Evolutionary conservation across 2,888 invertebrate genomes (phyloP), one percentile per base, ranked within the genome.

Genomic region (Aporophyla lueneburgensis): DNA sequence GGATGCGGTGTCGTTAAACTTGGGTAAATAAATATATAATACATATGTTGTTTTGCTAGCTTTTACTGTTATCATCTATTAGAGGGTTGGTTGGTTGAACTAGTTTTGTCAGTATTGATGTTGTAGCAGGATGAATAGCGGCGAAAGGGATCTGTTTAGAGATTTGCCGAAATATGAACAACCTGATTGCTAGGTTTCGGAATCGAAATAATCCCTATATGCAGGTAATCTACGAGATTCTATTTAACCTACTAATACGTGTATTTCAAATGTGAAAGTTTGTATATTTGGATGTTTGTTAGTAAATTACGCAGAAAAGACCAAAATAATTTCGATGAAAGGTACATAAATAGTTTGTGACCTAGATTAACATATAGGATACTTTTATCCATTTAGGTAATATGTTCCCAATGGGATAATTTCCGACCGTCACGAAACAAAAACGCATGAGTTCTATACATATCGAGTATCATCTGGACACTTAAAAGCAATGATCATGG

Each of bases 1-100:
- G 69, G 76, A 12, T 68, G 63, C 40, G 43, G 19, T 59, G 71
- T 76, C 76, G 67, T 83, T 77, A 85, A 83, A 74, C 53, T 46
- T 54, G 51, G 58, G 81, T 78, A 75, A 56, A 69, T 81, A 77
- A 59, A 65, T 68, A 51, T 40, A 54, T 33, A 54, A 73, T 46
- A 72, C 40, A 61, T 79, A 46, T 68, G 59, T 72, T 82, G 49
- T 75, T 68, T 46, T 43, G 43, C 69, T 73, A 71, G 51, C 27
- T 67, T 51, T 63, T 67, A 74, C 27, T 53, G 56, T 46, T 33
- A 68, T 71, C n/a, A 73, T 51, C 40, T 67, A 24, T 62, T 46
- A 12, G 12, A 16, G n/a, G 43, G 16, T 16, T 27, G 27, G 9
- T 21, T 24, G 19, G 10, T 16, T 33, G 6, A 43, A 63, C 19